phyloP scores from a whole-genome alignment of 2,797 vertebrate species.

The Catharus ustulatus region DNA sequence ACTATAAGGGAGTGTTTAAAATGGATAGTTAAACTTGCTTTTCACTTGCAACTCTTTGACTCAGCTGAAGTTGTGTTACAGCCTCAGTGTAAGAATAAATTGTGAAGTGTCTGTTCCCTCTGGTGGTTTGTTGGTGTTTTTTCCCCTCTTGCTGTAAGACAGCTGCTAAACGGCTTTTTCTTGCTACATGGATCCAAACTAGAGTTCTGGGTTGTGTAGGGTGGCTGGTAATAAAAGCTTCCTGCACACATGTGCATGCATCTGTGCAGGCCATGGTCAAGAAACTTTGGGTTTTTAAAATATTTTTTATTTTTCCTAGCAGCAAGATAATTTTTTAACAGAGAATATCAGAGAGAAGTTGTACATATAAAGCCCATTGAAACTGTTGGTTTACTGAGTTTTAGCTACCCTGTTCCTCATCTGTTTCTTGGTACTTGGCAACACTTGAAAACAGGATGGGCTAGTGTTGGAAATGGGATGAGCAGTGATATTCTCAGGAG shows the following conservation, averaged over 20 bases:
- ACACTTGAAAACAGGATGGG: neutral
- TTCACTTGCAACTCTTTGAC: neutral
- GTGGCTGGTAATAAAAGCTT: neutral
- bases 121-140: neutral
- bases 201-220: neutral
- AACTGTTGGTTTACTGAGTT: neutral
- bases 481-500: neutral
- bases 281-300: neutral
- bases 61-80: neutral
- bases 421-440: neutral
- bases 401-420: neutral
- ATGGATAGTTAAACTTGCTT: neutral
- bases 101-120: neutral
- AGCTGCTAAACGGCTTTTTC: neutral
- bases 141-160: neutral
- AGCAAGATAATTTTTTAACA: neutral
- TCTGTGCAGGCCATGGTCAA: neutral
- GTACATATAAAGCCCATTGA: neutral
- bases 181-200: neutral
- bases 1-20: neutral
- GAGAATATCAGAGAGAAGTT: neutral
- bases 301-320: neutral
- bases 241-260: rapidly evolving
- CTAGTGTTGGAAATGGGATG: neutral
- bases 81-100: neutral